phyloP scores from a whole-genome alignment of 1,140 invertebrate genomes.

The Drosophila parabipectinata region DNA sequence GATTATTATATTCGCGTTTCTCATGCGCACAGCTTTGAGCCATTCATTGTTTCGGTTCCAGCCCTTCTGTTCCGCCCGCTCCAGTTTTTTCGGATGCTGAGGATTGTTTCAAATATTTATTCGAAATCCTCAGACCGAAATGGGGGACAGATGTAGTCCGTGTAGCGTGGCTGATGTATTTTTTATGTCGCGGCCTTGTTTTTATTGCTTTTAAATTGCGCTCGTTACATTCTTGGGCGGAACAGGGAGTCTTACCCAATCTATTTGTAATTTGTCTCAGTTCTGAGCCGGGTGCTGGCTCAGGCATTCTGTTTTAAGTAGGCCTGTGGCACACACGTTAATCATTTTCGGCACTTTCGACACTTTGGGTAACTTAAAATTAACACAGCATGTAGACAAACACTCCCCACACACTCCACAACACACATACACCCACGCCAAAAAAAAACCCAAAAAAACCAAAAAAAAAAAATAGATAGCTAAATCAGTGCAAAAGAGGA shows the following conservation, averaged over 20 bases:
- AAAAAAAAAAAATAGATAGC: not conserved
- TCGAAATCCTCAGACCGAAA: conserved; percentile 44
- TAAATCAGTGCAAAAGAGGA: not conserved
- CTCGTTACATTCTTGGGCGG: conserved; percentile 55
- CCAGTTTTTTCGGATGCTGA: conserved; percentile 25
- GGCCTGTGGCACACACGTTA: conserved; percentile 31
- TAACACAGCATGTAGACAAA: not conserved
- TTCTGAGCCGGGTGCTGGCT: conserved; percentile 14
- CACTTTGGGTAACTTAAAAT: not conserved
- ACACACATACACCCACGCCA: not conserved
- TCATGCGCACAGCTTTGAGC: conserved; percentile 70
- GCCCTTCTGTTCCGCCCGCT: conserved; percentile 6
- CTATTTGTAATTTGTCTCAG: conserved; percentile 47
- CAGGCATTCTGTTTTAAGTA: conserved; percentile 23
- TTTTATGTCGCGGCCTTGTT: conserved; percentile 69
- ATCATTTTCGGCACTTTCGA: conserved; percentile 11
- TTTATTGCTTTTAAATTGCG: conserved; percentile 77
- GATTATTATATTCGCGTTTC: conserved; percentile 80
- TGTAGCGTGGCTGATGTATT: conserved; percentile 65
- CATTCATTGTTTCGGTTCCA: conserved; percentile 23
- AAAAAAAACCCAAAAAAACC: not conserved
- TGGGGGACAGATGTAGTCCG: conserved; percentile 43
- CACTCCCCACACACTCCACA: not conserved
- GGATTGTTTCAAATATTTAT: conserved; percentile 72
- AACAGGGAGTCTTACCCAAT: conserved; percentile 27